Base-by-base conservation (phyloP, 2,113 vertebrate genomes). In the Gambusia affinis region DNA sequence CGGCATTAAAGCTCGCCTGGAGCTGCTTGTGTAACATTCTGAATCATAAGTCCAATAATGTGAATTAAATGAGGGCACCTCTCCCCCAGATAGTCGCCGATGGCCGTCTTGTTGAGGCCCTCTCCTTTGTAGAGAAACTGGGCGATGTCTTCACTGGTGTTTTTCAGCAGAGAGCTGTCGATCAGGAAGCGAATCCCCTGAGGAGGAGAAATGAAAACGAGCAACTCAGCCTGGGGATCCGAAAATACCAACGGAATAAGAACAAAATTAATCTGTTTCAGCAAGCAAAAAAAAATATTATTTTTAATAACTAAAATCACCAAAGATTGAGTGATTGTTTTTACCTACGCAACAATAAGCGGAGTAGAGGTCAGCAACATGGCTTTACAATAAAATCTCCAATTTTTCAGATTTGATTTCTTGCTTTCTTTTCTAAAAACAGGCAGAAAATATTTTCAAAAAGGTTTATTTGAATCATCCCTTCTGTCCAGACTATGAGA, bases 101-200 rank as follows among this genome's bases (percentile, higher is more conserved):
- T 99, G 80, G 97, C 98, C 0, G 97, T 99, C 75, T 99, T 99
- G 91, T 99, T 99, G 62, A 99, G 97, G 30, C 98, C 98, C 85
- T 99, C 98, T 0, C 97, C 98, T 79, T 98, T 99, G 81, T 97
- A 97, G 22, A 99, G 91, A 86, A 99, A 99, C 92, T 98, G 97
- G 33, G 96, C 97, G 0, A 99, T 98, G 75, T 97, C 97, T 35
- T 97, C 95, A 0, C 96, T 96, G 0, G 97, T 98, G 91, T 97
- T 96, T 92, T 97, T 97, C 88, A 99, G 92, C 75, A 99, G 91
- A 33, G 95, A 96, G 0, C 96, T 97, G 88, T 98, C 97, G 0
- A 99, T 96, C 61, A 99, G 87, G 89, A 99, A 99, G 81, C 95
- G 94, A 86, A 99, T 98, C 6, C 98, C 98, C 98, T 99, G 87